A percentile compares a stretch with the other conserved stretches of the same genome.
phyloP scores from a whole-genome alignment of 2,797 vertebrate species.

The Rhabdophis nuchalis region DNA sequence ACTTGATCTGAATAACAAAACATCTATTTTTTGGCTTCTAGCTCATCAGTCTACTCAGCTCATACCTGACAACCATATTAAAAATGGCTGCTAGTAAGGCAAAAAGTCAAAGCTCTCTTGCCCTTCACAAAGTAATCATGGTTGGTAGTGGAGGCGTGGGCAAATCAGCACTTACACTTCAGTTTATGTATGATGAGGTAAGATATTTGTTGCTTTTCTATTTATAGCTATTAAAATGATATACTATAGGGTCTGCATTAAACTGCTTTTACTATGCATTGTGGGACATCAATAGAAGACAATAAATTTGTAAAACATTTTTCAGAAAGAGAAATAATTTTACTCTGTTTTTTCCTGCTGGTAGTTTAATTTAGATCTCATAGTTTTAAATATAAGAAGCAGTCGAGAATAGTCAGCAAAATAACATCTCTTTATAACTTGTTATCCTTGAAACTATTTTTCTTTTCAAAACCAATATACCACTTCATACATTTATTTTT shows the following conservation, averaged over 20 bases:
- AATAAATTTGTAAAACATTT: not conserved
- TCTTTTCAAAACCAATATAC: not conserved
- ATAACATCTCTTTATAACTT: not conserved
- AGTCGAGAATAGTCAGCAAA: not conserved
- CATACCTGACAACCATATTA: not conserved
- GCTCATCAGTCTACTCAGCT: constrained; percentile 39
- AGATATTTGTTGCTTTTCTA: constrained; percentile 35
- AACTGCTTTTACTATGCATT: not conserved
- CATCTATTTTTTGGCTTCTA: constrained; percentile 47
- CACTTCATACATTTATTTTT: not conserved
- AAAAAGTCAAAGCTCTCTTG: constrained; percentile 88
- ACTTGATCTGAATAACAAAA: not conserved
- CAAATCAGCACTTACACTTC: constrained; percentile 93
- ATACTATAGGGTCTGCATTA: not conserved
- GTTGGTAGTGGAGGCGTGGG: constrained; percentile 96
- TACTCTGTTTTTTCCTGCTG: not conserved
- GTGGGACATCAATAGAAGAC: not conserved
- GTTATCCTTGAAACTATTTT: not conserved
- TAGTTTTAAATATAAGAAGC: not conserved
- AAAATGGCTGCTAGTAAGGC: constrained; percentile 65
- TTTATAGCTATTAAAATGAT: not conserved
- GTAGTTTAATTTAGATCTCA: not conserved
- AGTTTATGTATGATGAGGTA: constrained; percentile 96
- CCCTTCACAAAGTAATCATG: constrained; percentile 95
- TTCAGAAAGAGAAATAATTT: not conserved